These are phyloP conservation scores for Paramuricea clavata DNA, from an alignment of 92 coral and sea anemone genomes.

Conservation along the genomic window DNA sequence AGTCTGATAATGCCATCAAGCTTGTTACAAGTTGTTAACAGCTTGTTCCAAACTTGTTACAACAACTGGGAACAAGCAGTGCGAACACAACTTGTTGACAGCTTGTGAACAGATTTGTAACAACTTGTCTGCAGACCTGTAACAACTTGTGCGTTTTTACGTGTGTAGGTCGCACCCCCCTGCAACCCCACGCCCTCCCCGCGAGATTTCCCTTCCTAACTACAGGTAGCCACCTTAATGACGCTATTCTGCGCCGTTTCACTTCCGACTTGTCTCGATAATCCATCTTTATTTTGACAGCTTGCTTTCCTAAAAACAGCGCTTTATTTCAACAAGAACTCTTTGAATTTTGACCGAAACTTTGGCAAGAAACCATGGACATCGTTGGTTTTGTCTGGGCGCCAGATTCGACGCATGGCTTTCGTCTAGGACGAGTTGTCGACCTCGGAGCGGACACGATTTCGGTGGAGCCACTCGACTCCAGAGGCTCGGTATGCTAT, in stretches of 20 bases:
- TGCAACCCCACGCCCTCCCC: too few relatives aligned
- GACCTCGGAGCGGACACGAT: slow-evolving; percentile 90
- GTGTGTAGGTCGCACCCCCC: too few relatives aligned
- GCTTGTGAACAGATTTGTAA: too few relatives aligned
- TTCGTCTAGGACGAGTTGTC: slow-evolving; percentile 87
- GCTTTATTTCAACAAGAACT: not conserved
- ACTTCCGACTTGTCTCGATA: not conserved
- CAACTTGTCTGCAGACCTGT: too few relatives aligned
- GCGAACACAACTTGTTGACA: too few relatives aligned
- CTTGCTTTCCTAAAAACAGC: not conserved
- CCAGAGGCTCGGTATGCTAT: slow-evolving; percentile 72
- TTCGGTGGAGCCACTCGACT: slow-evolving; percentile 82
- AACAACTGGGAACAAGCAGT: too few relatives aligned
- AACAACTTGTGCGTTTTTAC: too few relatives aligned
- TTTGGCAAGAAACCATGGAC: not conserved
- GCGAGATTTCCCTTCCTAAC: not conserved
- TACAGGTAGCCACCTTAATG: not conserved
- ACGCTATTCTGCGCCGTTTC: not conserved
- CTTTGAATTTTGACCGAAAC: not conserved
- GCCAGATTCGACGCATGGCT: slow-evolving; percentile 95
- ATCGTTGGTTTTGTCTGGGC: slow-evolving; percentile 80
- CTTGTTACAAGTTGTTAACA: too few relatives aligned
- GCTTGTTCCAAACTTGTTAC: too few relatives aligned
- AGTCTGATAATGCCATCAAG: too few relatives aligned
- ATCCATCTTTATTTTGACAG: not conserved